Evolutionary conservation across 2,113 vertebrate genomes (phyloP).

Genomic region (Petroica traversi): DNA sequence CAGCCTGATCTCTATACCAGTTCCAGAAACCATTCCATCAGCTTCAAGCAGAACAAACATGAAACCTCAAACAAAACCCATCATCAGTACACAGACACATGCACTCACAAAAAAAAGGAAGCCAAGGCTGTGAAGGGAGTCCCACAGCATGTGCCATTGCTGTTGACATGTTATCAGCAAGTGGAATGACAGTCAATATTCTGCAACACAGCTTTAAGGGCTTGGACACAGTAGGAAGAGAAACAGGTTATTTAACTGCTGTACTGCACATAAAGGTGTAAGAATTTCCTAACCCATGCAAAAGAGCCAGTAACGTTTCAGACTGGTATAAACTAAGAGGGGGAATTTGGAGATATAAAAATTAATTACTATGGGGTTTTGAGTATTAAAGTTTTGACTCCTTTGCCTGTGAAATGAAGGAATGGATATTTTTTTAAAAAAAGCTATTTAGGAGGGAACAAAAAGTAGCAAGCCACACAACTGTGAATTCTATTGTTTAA

Average conservation of each 20-base stretch:
- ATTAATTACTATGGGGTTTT: neutral
- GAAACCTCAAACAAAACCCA: too few species aligned
- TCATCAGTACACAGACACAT: fast-evolving
- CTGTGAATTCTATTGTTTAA: neutral
- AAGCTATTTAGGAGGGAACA: neutral
- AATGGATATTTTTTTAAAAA: neutral
- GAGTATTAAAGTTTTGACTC: neutral
- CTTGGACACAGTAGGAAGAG: neutral
- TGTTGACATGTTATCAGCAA: neutral
- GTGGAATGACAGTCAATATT: neutral
- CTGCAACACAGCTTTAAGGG: neutral
- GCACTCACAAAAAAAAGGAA: neutral
- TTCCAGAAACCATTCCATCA: neutral
- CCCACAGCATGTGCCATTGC: neutral
- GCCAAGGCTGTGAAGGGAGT: neutral
- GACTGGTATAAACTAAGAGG: neutral
- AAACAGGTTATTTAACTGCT: neutral
- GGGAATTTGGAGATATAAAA: neutral
- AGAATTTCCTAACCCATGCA: neutral
- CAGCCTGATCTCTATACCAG: fast-evolving
- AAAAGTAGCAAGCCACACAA: neutral
- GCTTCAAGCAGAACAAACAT: neutral
- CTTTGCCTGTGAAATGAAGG: neutral
- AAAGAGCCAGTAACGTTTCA: neutral
- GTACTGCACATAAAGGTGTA: neutral